Percentiles rank a stretch among this genome's conserved stretches.
Evolutionary conservation across 1,140 invertebrate species (phyloP).

Genomic region (Cecropterus lyciades): DNA sequence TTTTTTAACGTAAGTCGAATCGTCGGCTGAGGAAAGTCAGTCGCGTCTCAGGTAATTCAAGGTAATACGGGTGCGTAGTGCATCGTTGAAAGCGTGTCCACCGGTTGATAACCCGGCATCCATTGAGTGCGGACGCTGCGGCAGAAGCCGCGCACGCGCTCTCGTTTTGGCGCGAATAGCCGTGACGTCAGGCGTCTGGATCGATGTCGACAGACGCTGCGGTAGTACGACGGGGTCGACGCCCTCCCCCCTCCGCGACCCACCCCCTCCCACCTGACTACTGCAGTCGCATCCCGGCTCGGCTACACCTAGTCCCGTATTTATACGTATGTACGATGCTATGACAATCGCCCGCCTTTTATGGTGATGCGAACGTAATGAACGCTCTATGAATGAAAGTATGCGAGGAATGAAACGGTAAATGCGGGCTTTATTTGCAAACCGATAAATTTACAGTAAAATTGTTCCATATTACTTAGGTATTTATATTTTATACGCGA

Average conservation of each 20-base stretch:
- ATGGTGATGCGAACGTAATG: constrained; percentile 73
- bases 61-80: constrained; percentile 40
- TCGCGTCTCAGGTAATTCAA: constrained; percentile 47
- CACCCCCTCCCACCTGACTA: constrained; percentile 73
- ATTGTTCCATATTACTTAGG: constrained; percentile 24
- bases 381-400: constrained; percentile 70
- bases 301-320: constrained; percentile 60
- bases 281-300: constrained; percentile 77
- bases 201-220: constrained; percentile 83
- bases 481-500: constrained; percentile 34
- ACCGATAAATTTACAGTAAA: constrained; percentile 40
- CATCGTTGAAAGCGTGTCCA: constrained; percentile 64
- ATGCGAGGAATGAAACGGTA: constrained; percentile 60
- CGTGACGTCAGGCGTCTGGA: constrained; percentile 82
- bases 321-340: constrained; percentile 54
- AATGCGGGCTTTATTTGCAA: constrained; percentile 55
- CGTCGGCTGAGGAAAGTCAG: not conserved
- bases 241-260: constrained; percentile 60
- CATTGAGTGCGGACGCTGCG: constrained; percentile 80
- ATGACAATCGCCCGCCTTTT: constrained; percentile 73
- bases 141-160: constrained; percentile 76
- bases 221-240: constrained; percentile 81
- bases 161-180: constrained; percentile 81
- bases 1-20: constrained; percentile 22
- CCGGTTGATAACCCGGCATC: constrained; percentile 68